Conservation (phyloP, 2,797 vertebrate species). For the Hydrophis major region DNA sequence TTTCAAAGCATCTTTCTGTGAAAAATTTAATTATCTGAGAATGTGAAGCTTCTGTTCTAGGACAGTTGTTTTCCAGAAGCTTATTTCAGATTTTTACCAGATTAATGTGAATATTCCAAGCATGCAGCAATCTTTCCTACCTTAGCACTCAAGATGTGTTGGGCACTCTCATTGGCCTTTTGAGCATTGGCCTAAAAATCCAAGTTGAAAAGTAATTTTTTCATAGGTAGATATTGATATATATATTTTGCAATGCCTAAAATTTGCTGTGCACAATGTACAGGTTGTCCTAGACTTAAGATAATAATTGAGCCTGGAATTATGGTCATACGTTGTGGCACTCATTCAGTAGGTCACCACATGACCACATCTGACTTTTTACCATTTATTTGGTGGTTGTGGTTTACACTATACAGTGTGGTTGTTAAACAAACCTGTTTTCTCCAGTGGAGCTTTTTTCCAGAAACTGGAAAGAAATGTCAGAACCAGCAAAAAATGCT, state of each 20-base stretch:
- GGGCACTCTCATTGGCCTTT: background rate
- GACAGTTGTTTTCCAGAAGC: background rate
- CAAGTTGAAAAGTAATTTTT: background rate
- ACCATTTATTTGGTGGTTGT: background rate
- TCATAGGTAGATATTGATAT: background rate
- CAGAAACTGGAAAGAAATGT: background rate
- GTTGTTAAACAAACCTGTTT: background rate
- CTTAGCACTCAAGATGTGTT: background rate
- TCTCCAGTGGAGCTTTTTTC: background rate
- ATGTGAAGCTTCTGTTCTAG: background rate
- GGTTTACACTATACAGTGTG: background rate
- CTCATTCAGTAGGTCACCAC: background rate
- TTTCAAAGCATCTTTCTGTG: background rate
- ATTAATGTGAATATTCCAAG: background rate
- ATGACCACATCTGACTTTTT: background rate
- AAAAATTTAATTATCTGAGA: background rate
- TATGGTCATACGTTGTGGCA: background rate
- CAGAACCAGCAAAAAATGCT: background rate
- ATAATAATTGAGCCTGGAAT: background rate
- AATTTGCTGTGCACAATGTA: background rate
- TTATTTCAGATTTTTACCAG: background rate
- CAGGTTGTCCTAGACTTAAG: background rate
- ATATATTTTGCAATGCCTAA: background rate
- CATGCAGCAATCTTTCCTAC: background rate
- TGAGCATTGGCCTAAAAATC: background rate